Evolutionary conservation across 2,888 invertebrate species (phyloP), one percentile per base, ranked within the genome.

Genomic region (Parelbella ahira): DNA sequence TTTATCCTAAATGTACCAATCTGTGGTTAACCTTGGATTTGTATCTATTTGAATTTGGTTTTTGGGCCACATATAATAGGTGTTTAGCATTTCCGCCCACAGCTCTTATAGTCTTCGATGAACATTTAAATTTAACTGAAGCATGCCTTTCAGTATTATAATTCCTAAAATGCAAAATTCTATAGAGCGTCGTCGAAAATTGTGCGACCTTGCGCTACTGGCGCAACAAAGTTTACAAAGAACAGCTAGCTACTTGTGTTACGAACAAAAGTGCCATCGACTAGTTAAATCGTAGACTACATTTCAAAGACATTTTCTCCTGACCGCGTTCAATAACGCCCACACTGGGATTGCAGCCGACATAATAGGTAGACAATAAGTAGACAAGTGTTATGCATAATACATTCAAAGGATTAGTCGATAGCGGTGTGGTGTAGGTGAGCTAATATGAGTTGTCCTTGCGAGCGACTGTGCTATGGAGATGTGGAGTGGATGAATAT

Each of bases 401-500:
- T 37, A 37, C 5, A 24, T 18, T 8, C 7, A 23, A 39, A 25
- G 11, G 30, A 39, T 37, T 38, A 38, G 25, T 25, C 24, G 7
- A 11, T 19, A 8, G 11, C 19, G 5, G 7, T 27, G 41, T 10
- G 5, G 10, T 5, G 12, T 12, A 25, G 18, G 36, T 13, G 5
- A 27, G 6, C 15, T 41, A 2, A 27, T 45, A 15, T 33, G 21
- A 36, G 18, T 24, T 11, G 43, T 11, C 12, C 23, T 30, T 29
- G 20, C 33, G 36, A 34, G 37, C 20, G 24, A 25, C 8, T 8
- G 4, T 37, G 19, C 30, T 36, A 23, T 19, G 28, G 23, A 27
- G 36, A 47, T 25, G 30, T 44, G 39, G 36, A 53, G 48, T 50
- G 47, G 50, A 49, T 54, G 57, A 63, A 60, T 61, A 66, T 60